Base-by-base conservation (phyloP, 2,888 invertebrate genomes). In the Philaethria dido region DNA sequence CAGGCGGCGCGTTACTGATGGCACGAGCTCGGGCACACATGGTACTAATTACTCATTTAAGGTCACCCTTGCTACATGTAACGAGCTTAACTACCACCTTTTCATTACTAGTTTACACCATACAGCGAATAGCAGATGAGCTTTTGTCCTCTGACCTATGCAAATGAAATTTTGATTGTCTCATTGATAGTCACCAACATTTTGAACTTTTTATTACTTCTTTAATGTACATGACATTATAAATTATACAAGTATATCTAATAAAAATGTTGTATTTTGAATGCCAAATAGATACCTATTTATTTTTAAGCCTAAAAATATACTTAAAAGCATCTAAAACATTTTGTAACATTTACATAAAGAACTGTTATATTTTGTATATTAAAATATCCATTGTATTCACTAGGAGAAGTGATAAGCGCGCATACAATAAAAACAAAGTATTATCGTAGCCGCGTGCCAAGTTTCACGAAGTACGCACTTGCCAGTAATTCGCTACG, bases 1-100 rank as follows among this genome's bases (percentile, higher is more conserved):
- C 84, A 80, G 78, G 81, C 83, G 83, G 84, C 79, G 81, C 80
- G 81, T 80, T 83, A 80, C 81, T 83, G 87, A 87, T 82, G 84
- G 83, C 80, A 66, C 69, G 63, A 73, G 73, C 78, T 71, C 77
- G 76, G 75, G 75, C 86, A 88, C 89, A 88, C 82, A 83, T 88
- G 87, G 81, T 79, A 75, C 87, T 89, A 89, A 91, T 89, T 86
- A 84, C 86, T 83, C 81, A 83, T 82, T 82, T 80, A 80, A 78
- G 77, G 80, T 72, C 73, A 74, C 73, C 74, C 70, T 60, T 72
- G 74, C 71, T 74, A 77, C 74, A 65, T 73, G 72, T 75, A 73
- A 68, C 74, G 69, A 70, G 61, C 65, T 72, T 73, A 73, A 71
- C 69, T 70, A 71, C 69, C 66, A 68, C 70, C 72, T 70, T 67